phyloP scores from a whole-genome alignment of 1,140 invertebrate genomes.

The Hesperophylax magnus region DNA sequence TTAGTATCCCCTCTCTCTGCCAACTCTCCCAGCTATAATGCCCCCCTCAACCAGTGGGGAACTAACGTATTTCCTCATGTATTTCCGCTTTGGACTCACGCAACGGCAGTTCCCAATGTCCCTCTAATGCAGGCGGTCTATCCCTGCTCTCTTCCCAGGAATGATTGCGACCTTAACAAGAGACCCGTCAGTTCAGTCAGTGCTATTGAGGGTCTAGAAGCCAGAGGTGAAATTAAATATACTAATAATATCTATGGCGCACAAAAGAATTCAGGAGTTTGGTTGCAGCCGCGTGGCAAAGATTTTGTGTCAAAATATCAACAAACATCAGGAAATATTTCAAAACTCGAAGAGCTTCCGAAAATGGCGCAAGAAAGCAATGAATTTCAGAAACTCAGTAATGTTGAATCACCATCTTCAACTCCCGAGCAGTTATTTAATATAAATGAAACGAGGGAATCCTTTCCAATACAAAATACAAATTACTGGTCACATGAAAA shows the following conservation, averaged over 20 bases:
- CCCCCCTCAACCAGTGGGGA: slow-evolving; percentile 64
- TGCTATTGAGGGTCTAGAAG: background rate
- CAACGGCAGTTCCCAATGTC: slow-evolving; percentile 58
- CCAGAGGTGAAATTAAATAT: slow-evolving; percentile 10
- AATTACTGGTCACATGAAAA: slow-evolving; percentile 29
- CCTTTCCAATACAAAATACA: background rate
- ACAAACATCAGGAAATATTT: background rate
- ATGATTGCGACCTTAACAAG: slow-evolving; percentile 10
- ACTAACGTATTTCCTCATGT: slow-evolving; percentile 60
- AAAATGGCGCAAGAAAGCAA: background rate
- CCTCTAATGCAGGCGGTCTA: slow-evolving; percentile 60
- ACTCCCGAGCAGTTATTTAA: background rate
- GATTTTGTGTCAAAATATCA: slow-evolving; percentile 26
- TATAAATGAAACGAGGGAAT: background rate
- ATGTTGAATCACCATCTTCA: background rate
- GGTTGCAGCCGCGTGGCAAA: slow-evolving; percentile 25
- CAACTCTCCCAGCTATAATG: slow-evolving; percentile 64
- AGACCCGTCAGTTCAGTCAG: background rate
- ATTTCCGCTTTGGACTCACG: slow-evolving; percentile 64
- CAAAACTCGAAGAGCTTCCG: background rate
- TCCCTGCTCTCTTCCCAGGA: slow-evolving; percentile 55
- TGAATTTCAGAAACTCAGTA: background rate
- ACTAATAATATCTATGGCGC: background rate
- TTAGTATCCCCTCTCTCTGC: slow-evolving; percentile 62
- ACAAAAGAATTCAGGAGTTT: background rate